Base-by-base conservation (phyloP, 2,113 vertebrate species). In the Takifugu bimaculatus region DNA sequence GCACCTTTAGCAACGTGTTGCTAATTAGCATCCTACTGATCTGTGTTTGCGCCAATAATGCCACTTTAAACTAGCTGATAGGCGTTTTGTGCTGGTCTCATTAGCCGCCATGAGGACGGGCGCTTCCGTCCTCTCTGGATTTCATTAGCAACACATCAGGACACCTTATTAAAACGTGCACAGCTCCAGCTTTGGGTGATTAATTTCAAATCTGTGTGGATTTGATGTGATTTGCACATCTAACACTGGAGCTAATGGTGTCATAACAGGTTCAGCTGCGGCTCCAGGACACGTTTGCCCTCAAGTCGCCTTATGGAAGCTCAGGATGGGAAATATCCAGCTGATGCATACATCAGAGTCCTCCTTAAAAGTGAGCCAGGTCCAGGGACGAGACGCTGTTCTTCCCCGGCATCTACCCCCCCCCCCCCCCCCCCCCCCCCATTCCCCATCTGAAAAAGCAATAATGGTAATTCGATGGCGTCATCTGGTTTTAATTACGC, bases 401-500 rank as follows among this genome's bases (percentile, higher is more conserved):
- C 7, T 52, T 48, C 39, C 39, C 9, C 57, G 45, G 6, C 15
- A 6, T 48, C n/a, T n/a, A 7, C 12, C 2, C 42, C 42, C 42
- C 42, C 42, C 42, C 42, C 42, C 42, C 6, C 6, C 42, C 61
- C 65, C 56, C 42, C 26, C 35, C 20, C 20, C 20, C 20, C 20
- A 20, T 74, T 39, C 35, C 11, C 35, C 70, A 79, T 77, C 73
- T 32, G 29, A 53, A 50, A 10, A 50, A 64, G 28, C 49, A 56
- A 25, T 77, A 74, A 68, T 63, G 63, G 58, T 62, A 73, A 62
- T 79, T 68, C 63, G 48, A 67, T 62, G 57, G 66, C 61, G 74
- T 72, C 54, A 50, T 58, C 56, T 58, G 50, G 63, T 39, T 73
- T 75, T 75, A 75, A 77, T 81, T 77, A 73, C 45, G 54, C 60